Percentiles rank a stretch among this genome's conserved stretches.
Evolutionary conservation across 1,140 invertebrate genomes (phyloP).

Genomic region (Drosophila ambigua): DNA sequence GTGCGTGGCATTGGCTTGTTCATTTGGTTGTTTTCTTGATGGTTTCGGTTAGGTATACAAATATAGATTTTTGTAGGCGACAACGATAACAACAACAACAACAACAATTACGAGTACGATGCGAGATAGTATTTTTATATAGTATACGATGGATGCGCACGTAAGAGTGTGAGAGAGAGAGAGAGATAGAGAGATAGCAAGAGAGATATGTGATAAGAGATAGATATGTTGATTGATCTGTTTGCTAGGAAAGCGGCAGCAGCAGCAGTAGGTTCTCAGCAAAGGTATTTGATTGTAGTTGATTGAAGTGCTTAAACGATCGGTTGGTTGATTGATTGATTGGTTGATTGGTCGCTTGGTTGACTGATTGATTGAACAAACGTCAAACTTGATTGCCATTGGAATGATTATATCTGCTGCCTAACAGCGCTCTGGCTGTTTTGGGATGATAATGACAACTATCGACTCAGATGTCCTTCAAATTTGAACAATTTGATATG

Average conservation of each 20-base stretch:
- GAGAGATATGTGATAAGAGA: constrained; percentile 3
- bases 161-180: constrained; percentile 17
- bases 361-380: constrained; percentile 25
- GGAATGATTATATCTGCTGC: too few relatives aligned
- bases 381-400: too few relatives aligned
- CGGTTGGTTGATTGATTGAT: constrained; percentile 35
- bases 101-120: constrained; percentile 39
- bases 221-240: constrained; percentile 4
- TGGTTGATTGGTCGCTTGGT: constrained; percentile 37
- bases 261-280: constrained; percentile 42
- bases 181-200: constrained; percentile 33
- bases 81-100: constrained; percentile 55
- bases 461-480: constrained; percentile 20
- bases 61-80: constrained; percentile 29
- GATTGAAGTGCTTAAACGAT: constrained; percentile 14
- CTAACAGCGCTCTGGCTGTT: too few relatives aligned
- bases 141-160: constrained; percentile 14
- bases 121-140: constrained; percentile 19
- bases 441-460: constrained; percentile 23
- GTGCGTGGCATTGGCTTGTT: constrained; percentile 49
- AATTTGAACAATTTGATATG: constrained; percentile 17
- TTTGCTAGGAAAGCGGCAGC: constrained; percentile 52
- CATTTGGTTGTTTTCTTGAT: constrained; percentile 29
- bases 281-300: constrained; percentile 42
- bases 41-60: constrained; percentile 44